Base-by-base conservation (phyloP, 2,888 invertebrate genomes). In the Drosophila antonietae region DNA sequence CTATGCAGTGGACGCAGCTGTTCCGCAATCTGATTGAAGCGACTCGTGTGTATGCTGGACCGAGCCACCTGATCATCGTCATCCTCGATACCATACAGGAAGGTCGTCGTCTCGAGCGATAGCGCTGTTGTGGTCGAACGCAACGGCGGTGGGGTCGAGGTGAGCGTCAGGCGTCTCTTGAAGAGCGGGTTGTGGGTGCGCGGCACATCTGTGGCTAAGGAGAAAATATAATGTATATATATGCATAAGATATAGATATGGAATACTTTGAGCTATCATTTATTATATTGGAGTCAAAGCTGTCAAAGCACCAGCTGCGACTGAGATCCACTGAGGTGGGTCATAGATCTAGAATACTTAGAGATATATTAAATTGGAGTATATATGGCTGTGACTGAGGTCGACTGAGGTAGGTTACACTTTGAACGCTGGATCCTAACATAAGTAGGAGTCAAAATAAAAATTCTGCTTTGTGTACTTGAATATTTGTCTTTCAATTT, bases 141-240 rank as follows among this genome's bases (percentile, higher is more conserved):
- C 5, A 81, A 75, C 4, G 83, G 75, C 2, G 75, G 58, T n/a
- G 89, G 20, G 15, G 81, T 91, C 64, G 78, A 92, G 83, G 73
- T 88, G 28, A 89, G 82, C 62, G 91, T 90, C 41, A 86, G 90
- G 70, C 93, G 91, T 2, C 93, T 93, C 60, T 94, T 93, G 73
- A 93, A 94, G 2, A 93, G 92, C 2, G 92, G 91, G 75, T 91
- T 92, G 65, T 89, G 90, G 15, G 91, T 91, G 63, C 84, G 93
- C 83, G 71, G 93, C 86, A 80, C 90, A 90, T 93, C 91, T 89
- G 93, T 85, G 89, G 70, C 90, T 91, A 52, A 44, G 10, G 1
- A 15, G 5, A 3, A 20, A 5, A 10, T 15, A 20, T 10, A 28
- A 28, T 20, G 20, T 0, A 20, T 12, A 20, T 20, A 44, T 4